Evolutionary conservation across 1,140 invertebrate genomes (phyloP).

Genomic region (Drepana arcuata): DNA sequence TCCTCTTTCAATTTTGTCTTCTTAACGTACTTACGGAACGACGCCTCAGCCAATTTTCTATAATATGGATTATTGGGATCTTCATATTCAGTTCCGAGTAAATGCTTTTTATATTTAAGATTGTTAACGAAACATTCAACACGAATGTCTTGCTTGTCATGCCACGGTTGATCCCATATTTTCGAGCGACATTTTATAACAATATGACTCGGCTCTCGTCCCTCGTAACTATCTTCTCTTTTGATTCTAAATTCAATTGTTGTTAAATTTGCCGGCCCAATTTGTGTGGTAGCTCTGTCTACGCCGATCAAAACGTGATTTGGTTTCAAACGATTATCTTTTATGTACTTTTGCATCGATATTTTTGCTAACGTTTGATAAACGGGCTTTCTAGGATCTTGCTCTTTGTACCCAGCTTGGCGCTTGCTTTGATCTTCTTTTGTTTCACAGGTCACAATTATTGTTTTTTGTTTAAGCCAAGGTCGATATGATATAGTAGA

Average conservation of each 20-base stretch:
- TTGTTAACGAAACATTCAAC: constrained; percentile 15
- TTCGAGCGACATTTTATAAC: constrained; percentile 10
- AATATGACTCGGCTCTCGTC: background rate
- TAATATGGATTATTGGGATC: constrained; percentile 20
- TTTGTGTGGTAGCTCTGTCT: too few relatives aligned
- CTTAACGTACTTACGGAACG: constrained; percentile 23
- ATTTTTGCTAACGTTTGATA: constrained; percentile 9
- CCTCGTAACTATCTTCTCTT: constrained; percentile 1
- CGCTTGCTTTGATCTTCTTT: too few relatives aligned
- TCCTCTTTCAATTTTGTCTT: constrained; percentile 9
- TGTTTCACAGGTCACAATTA: constrained; percentile 17
- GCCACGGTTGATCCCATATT: constrained; percentile 21
- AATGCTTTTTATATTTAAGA: constrained; percentile 10
- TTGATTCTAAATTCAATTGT: too few relatives aligned
- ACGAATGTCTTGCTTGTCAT: constrained; percentile 20
- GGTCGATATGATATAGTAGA: constrained; percentile 23
- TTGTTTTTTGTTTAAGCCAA: constrained; percentile 20
- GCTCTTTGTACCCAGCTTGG: too few relatives aligned
- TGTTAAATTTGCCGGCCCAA: too few relatives aligned
- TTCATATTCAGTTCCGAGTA: constrained; percentile 6
- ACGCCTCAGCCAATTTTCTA: constrained; percentile 19
- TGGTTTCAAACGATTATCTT: constrained; percentile 5
- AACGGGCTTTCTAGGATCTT: too few relatives aligned
- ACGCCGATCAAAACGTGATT: too few relatives aligned
- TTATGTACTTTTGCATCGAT: constrained; percentile 11